Base-by-base conservation (phyloP, 1,140 invertebrate species). In the Bathynomus jamesi region DNA sequence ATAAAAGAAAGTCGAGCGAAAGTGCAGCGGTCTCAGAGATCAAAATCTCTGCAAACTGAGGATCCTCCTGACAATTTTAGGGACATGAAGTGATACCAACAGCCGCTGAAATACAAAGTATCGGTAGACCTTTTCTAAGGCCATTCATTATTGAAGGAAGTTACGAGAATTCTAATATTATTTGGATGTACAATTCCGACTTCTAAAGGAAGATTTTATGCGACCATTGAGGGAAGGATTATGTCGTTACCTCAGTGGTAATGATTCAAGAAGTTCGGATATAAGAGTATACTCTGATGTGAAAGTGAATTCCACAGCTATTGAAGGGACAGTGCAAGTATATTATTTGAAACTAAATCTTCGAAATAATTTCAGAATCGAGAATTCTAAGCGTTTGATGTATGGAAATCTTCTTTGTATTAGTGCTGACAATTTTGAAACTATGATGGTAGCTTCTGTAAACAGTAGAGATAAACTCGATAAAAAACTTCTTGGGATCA, bases 341-440 rank as follows among this genome's bases (percentile, higher is more conserved):
- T 67, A 76, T 53, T 65, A 32, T 13, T 71, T 76, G 0, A 63
- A 67, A 29, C 25, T 76, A 4, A 32, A 68, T n/a, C 17, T 66
- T 5, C 25, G 32, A 13, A 74, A 63, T 78, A 30, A 70, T 69
- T 1, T 74, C 4, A 76, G 69, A 40, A 32, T 76, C 21, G 75
- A 76, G 28, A 73, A 60, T 30, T 83, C 84, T 0, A 87, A 87
- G 78, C 82, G 87, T 63, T 85, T 93, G 29, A 85, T 91, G 79
- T 87, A 82, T 81, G 91, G 91, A 0, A 88, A 89, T 0, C 81
- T 93, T n/a, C 76, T 93, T 0, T 86, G 89, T 73, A 85, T 94
- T 28, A 89, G 89, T 0, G 82, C 75, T 10, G 86, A 90, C 78
- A 84, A 88, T 65, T 93, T 92, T 80, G 80, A 85, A 28, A 85